A percentile compares a stretch with the other conserved stretches of the same genome.
phyloP scores from a whole-genome alignment of 1,140 invertebrate genomes.

The Propsilocerus akamusi region DNA sequence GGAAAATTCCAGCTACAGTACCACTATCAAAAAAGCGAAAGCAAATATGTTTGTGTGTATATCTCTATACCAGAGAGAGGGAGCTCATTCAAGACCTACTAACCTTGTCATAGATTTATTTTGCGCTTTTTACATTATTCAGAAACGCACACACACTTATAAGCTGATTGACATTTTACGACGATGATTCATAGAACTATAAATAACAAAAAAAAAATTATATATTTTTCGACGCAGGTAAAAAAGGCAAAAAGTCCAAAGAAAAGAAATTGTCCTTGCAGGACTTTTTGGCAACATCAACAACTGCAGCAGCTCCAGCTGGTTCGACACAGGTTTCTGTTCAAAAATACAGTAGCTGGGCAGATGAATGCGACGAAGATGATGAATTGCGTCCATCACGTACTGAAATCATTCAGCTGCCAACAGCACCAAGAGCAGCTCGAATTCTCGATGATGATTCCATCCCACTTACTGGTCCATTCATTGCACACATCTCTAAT shows the following conservation, averaged over 20 bases:
- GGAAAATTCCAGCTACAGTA: no score
- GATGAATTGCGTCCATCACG: no score
- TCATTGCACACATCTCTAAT: constrained; percentile 76
- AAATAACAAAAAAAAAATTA: not conserved
- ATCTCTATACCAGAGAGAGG: no score
- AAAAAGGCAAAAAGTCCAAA: constrained; percentile 60
- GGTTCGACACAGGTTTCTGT: constrained; percentile 27
- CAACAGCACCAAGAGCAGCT: constrained; percentile 76
- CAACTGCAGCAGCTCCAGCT: constrained; percentile 20
- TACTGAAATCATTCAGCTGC: constrained; percentile 35
- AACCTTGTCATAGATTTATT: constrained; percentile 2
- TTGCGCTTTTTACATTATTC: no score
- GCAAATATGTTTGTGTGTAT: no score
- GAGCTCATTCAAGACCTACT: no score
- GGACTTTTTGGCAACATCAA: constrained; percentile 41
- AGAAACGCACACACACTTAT: no score
- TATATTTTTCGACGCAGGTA: constrained; percentile 27
- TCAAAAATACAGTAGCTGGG: constrained; percentile 38
- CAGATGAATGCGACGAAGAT: constrained; percentile 49
- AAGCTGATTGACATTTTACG: not conserved
- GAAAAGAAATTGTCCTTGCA: constrained; percentile 46
- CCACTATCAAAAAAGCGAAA: no score
- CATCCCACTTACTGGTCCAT: constrained; percentile 67
- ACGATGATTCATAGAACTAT: not conserved
- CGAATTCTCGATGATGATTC: constrained; percentile 60